phyloP scores from a whole-genome alignment of 2,797 vertebrate species.

The Bradypus variegatus region DNA sequence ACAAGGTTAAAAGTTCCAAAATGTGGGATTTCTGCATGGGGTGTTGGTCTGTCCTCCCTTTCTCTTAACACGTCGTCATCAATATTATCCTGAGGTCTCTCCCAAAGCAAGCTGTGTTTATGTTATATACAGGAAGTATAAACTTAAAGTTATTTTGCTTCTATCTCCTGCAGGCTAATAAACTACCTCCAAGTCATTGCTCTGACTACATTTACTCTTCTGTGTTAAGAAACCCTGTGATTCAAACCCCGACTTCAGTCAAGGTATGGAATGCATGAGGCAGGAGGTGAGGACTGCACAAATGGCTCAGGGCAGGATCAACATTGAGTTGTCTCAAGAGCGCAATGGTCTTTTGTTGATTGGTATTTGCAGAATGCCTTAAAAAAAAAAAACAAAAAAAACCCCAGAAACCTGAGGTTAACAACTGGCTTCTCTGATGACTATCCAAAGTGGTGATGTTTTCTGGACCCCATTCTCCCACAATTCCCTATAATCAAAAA shows the following conservation, averaged over 20 bases:
- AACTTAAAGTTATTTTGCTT: background rate
- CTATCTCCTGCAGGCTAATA: background rate
- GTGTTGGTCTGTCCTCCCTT: background rate
- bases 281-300: background rate
- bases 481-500: background rate
- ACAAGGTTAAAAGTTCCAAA: background rate
- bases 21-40: background rate
- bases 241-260: background rate
- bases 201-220: no score
- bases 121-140: background rate
- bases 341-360: background rate
- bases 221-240: background rate
- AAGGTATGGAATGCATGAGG: background rate
- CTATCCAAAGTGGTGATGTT: background rate
- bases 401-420: no score
- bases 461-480: background rate
- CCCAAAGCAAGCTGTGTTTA: background rate
- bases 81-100: background rate
- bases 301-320: background rate
- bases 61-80: background rate
- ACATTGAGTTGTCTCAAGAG: no score
- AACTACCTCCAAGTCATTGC: background rate
- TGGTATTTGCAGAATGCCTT: background rate
- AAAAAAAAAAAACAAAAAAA: background rate
- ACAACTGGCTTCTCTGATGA: background rate